Percentiles rank a stretch among this genome's conserved stretches.
phyloP scores from a whole-genome alignment of 2,113 vertebrate species.

The Narcine bancroftii region DNA sequence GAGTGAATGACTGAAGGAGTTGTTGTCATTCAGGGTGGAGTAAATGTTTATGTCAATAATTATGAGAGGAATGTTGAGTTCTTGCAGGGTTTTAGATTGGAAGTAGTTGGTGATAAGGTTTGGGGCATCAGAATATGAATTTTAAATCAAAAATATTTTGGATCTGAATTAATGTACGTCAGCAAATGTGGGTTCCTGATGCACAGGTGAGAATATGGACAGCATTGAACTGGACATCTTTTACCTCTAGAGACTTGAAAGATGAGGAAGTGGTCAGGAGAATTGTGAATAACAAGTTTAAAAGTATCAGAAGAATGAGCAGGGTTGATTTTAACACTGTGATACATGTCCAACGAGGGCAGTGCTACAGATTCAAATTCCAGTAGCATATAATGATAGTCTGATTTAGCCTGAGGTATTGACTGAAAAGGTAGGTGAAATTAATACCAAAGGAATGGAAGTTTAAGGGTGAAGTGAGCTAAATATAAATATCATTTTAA shows the following conservation, averaged over 20 bases:
- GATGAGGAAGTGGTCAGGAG: neutral
- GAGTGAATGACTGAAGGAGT: neutral
- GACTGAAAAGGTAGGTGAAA: neutral
- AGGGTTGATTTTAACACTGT: neutral
- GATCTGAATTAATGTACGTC: neutral
- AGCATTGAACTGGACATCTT: neutral
- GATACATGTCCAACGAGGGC: neutral
- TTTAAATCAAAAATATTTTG: neutral
- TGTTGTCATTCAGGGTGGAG: neutral
- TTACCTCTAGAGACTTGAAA: neutral
- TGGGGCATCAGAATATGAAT: neutral
- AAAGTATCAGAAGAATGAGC: neutral
- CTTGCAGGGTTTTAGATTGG: neutral
- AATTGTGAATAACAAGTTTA: neutral
- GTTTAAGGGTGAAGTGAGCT: too few species aligned
- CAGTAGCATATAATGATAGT: neutral
- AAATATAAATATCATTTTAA: too few species aligned
- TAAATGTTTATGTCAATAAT: too few species aligned
- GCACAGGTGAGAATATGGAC: neutral
- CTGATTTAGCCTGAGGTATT: neutral
- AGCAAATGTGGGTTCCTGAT: neutral
- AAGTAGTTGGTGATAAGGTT: neutral
- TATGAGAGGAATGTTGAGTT: neutral
- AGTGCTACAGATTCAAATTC: neutral
- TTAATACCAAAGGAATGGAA: too few species aligned